A percentile compares a stretch with the other conserved stretches of the same genome.
Evolutionary conservation across 2,797 vertebrate species (phyloP).

Genomic region (Bradypus variegatus): DNA sequence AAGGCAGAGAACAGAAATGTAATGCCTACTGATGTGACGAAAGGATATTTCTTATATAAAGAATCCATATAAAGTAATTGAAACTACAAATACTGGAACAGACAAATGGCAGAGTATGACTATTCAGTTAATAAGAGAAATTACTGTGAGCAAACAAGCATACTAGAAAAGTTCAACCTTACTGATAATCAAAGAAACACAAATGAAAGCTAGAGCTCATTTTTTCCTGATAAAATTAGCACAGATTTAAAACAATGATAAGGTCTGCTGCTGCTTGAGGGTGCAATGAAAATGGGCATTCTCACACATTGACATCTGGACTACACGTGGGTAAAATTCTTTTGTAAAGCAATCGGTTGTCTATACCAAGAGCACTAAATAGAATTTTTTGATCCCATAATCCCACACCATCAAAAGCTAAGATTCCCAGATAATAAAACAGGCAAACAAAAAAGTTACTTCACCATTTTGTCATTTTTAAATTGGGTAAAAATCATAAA

Average conservation of each 20-base stretch:
- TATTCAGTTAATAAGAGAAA: background rate
- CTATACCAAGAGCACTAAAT: background rate
- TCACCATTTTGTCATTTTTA: background rate
- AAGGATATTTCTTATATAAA: background rate
- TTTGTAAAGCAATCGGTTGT: background rate
- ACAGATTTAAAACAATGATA: background rate
- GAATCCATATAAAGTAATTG: background rate
- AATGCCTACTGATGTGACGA: background rate
- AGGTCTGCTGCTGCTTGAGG: background rate
- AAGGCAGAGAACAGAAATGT: background rate
- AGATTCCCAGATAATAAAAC: background rate
- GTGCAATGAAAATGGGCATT: background rate
- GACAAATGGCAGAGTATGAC: background rate
- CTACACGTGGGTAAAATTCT: background rate
- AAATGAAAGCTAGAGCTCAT: background rate
- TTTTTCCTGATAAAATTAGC: background rate
- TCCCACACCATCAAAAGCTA: background rate
- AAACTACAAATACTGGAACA: background rate
- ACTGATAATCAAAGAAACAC: background rate
- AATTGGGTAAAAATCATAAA: background rate
- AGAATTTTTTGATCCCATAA: background rate
- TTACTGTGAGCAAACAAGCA: background rate
- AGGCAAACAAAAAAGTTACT: background rate
- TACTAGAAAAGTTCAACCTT: background rate
- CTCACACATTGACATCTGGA: background rate